Conservation (phyloP, 1,140 invertebrate species). For the Atta cephalotes region DNA sequence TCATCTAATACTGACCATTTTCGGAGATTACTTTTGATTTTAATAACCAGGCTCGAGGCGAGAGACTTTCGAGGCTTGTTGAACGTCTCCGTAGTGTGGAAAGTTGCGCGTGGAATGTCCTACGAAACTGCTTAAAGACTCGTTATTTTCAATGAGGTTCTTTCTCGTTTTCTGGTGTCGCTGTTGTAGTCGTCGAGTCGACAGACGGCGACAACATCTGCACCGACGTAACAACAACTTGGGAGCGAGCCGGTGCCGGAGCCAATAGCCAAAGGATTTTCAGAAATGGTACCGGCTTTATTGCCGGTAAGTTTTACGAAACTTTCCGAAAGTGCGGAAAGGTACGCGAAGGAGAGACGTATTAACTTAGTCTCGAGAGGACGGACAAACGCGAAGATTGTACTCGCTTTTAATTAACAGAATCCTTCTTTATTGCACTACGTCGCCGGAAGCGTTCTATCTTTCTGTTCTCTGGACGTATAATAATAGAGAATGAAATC, state of each 20-base stretch:
- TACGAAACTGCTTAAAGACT: constrained; percentile 48
- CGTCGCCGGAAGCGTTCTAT: constrained; percentile 19
- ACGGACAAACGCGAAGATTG: constrained; percentile 45
- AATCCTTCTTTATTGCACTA: constrained; percentile 62
- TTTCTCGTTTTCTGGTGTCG: constrained; percentile 48
- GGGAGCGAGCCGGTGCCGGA: constrained; percentile 44
- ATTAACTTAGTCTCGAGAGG: constrained; percentile 56
- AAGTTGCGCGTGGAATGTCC: constrained; percentile 44
- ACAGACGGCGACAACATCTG: background rate
- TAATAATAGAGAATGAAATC: constrained; percentile 32
- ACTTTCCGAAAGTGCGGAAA: constrained; percentile 56
- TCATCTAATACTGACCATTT: constrained; percentile 9
- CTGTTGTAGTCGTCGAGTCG: constrained; percentile 8
- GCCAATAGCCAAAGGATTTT: constrained; percentile 63
- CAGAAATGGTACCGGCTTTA: constrained; percentile 61
- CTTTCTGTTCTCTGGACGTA: constrained; percentile 18
- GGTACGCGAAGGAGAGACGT: constrained; percentile 48
- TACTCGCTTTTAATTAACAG: constrained; percentile 70
- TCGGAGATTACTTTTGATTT: constrained; percentile 55
- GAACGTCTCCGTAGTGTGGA: constrained; percentile 6
- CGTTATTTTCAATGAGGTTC: constrained; percentile 71
- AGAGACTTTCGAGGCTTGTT: constrained; percentile 2
- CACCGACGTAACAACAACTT: constrained; percentile 68
- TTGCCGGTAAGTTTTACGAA: constrained; percentile 72
- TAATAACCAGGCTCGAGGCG: constrained; percentile 51